Evolutionary conservation across 37 sponge, comb jelly and placozoan species (phyloP), one percentile per base, ranked within the genome.

Genomic region (Petrosia ficiformis): DNA sequence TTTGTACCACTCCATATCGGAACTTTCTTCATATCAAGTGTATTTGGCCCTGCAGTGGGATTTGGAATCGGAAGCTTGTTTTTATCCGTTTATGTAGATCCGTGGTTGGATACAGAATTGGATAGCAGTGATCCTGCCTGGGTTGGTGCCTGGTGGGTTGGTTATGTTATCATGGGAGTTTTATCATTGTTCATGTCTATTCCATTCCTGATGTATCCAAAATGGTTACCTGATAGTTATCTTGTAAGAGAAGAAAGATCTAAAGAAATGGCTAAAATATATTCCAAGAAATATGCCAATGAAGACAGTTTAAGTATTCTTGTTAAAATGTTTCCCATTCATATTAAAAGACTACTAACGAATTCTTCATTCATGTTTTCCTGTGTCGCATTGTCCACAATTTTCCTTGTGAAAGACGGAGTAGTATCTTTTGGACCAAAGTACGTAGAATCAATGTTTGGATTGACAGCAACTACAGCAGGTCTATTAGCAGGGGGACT

Each of bases 81-180:
- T 19, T 72, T 94, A 25, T 61, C 77, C 1, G 26, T 83, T 8
- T 94, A 86, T 67, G 90, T 94, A 30, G 87, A 94, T 66, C 90
- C 90, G 1, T 82, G 71, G 71, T 14, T 35, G 0, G 43, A 42
- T 33, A 88, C 94, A 16, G 36, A 33, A 28, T 80, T 94, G 2
- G 59, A 72, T 21, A 54, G 60, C 31, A 42, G 30, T 19, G 91
- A 94, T 73, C 87, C 92, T 0, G 67, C 72, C 21, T 94, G 83
- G 81, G 90, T 94, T n/a, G 94, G 94, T 2, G 87, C 87, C 8
- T 94, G 94, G 94, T 94, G 94, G 94, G 29, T 83, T 8, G 67
- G 81, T 32, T 94, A 83, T 44, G 34, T 94, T 0, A 32, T 92
- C 22, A 22, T 72, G 1, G 88, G 79, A 11, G 22, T 90, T 16